These are phyloP conservation scores for Ceryle rudis DNA, from an alignment of 2,797 vertebrate genomes.

Conservation along the genomic window DNA sequence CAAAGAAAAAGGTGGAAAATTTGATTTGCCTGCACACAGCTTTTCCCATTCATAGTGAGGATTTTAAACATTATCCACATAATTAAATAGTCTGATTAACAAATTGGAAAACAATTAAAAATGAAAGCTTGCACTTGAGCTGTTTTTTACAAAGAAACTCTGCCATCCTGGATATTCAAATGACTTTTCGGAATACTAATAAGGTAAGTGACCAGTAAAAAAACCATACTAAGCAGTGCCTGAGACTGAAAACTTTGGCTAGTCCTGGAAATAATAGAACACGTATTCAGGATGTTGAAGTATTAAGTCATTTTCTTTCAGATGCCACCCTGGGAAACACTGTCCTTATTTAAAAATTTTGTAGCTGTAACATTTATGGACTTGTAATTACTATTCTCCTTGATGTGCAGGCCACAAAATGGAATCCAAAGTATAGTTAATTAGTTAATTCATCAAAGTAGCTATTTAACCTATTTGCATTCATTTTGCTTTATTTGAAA, in stretches of 20 bases:
- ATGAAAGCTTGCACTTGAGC: background rate
- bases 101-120: background rate
- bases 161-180: background rate
- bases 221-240: accelerated
- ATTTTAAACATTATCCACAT: slow-evolving; percentile 6
- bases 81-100: background rate
- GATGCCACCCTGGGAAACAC: background rate
- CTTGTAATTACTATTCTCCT: background rate
- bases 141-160: background rate
- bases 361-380: background rate
- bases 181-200: background rate
- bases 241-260: background rate
- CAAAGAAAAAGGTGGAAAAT: slow-evolving; percentile 26
- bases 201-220: background rate
- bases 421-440: background rate
- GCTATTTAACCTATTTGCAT: background rate
- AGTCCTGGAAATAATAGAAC: background rate
- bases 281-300: background rate
- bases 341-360: background rate
- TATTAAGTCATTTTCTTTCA: background rate
- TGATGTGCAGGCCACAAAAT: background rate
- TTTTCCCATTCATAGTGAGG: background rate
- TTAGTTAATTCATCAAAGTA: background rate
- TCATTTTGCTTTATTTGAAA: background rate
- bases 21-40: background rate